Evolutionary conservation across 2,797 vertebrate genomes (phyloP), one percentile per base, ranked within the genome.

Genomic region (Cichlasoma orientale): DNA sequence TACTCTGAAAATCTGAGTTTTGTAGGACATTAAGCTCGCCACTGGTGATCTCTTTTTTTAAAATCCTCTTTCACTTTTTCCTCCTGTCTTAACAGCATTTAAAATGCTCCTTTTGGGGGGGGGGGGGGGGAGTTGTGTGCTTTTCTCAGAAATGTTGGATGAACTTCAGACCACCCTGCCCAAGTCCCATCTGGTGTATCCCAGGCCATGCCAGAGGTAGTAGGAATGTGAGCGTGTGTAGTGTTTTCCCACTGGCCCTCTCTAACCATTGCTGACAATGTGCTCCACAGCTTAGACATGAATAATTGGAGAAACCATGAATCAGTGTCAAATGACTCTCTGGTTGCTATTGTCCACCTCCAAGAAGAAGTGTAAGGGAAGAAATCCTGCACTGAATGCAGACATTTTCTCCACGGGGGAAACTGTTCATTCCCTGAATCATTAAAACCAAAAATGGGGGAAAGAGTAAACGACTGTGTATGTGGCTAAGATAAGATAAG

Each of bases 111-210:
- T 77, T 89, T 86, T 75, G 27, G 27, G 27, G 27, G 59, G 56
- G 74, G 75, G 83, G 78, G 80, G n/a, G 3, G 4, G 29, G 41
- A 58, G 59, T 80, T 70, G 78, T 78, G 61, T 89, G 77, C 72
- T 90, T 90, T 92, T 91, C 88, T 92, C 83, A 89, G 85, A 92
- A 94, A 87, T 89, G 90, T 91, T 94, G 92, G 91, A 92, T 93
- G 92, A 91, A 94, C 92, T 93, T 94, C 90, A 94, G 91, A 91
- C 92, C 92, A 93, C 92, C 92, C 90, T 92, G 89, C 89, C 92
- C 90, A 90, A 85, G 87, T 92, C 91, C 88, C 91, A 92, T 94
- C 90, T 94, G 92, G 90, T 90, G 82, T 92, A 89, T 92, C 83
- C 80, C 84, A 29, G 80, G 89, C 87, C 82, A 76, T 94, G 93